These are phyloP conservation scores for Lucinisca nassula DNA, from an alignment of 2,888 invertebrate species.

Conservation along the genomic window DNA sequence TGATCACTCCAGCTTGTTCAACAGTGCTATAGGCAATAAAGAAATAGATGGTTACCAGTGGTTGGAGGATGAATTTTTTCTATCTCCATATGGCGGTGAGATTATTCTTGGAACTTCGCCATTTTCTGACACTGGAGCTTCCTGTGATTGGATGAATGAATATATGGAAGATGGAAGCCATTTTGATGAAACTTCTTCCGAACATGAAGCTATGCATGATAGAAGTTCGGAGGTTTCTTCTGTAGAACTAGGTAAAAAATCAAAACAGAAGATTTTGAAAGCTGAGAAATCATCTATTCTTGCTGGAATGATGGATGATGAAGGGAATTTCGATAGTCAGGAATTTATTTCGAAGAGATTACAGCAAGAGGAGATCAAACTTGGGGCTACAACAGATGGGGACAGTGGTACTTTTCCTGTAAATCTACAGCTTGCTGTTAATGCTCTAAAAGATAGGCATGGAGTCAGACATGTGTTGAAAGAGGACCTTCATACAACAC, in stretches of 20 bases:
- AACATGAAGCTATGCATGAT: slow-evolving; percentile 54
- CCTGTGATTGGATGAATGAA: slow-evolving; percentile 79
- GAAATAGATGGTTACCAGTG: slow-evolving; percentile 83
- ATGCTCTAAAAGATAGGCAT: neutral
- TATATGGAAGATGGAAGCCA: slow-evolving; percentile 71
- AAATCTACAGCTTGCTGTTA: too few relatives aligned
- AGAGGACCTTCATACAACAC: slow-evolving; percentile 57
- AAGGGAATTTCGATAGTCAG: slow-evolving; percentile 66
- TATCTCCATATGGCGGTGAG: slow-evolving; percentile 82
- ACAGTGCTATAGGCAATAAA: slow-evolving; percentile 69
- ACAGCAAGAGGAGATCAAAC: slow-evolving; percentile 44
- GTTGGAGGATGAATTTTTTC: slow-evolving; percentile 84
- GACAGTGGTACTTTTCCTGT: too few relatives aligned
- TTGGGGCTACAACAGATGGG: too few relatives aligned
- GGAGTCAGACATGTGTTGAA: slow-evolving; percentile 15
- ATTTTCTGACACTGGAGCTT: slow-evolving; percentile 75
- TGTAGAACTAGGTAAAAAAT: neutral
- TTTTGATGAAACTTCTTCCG: slow-evolving; percentile 51
- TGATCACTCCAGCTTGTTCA: slow-evolving; percentile 53
- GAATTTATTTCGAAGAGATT: slow-evolving; percentile 57
- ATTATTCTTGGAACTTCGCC: slow-evolving; percentile 79
- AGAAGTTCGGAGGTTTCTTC: neutral
- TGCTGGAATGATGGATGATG: slow-evolving; percentile 52
- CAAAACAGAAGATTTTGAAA: slow-evolving; percentile 8
- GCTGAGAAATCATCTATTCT: slow-evolving; percentile 49